Conservation (phyloP, 2,888 invertebrate genomes). For the Eucera pruinosa region DNA sequence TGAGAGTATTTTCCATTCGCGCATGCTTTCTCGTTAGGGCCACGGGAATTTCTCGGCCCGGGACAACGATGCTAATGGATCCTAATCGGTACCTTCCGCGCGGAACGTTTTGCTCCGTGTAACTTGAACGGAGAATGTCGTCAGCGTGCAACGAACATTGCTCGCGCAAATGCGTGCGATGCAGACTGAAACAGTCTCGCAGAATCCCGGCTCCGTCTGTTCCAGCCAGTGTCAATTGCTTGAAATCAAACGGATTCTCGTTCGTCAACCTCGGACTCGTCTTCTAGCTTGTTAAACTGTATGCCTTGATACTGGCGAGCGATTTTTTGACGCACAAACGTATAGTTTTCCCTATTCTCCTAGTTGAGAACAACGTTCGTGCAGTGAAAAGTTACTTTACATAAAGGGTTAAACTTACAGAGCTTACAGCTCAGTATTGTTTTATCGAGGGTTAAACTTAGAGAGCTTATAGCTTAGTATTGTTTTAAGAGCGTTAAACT, state of each 20-base stretch:
- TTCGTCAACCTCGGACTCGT: slow-evolving; percentile 53
- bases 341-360: no score
- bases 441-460: no score
- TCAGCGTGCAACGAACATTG: slow-evolving; percentile 28
- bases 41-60: slow-evolving; percentile 50
- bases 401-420: no score
- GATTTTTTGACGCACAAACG: no score
- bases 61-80: slow-evolving; percentile 65
- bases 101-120: slow-evolving; percentile 57
- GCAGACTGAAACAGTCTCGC: slow-evolving; percentile 1
- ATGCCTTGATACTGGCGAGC: no score
- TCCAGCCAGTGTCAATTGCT: slow-evolving; percentile 55
- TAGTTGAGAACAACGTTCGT: no score
- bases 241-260: slow-evolving; percentile 63
- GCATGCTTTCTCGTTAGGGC: slow-evolving; percentile 60
- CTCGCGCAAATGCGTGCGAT: slow-evolving; percentile 30
- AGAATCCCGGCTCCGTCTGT: slow-evolving; percentile 17
- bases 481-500: no score
- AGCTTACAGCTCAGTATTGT: no score
- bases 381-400: no score
- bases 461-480: no score
- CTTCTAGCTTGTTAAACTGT: no score
- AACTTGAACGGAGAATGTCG: slow-evolving; percentile 53
- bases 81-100: slow-evolving; percentile 68
- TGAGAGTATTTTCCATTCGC: slow-evolving; percentile 22